phyloP scores from a whole-genome alignment of 2,113 vertebrate species.

The Gallinago undulata region DNA sequence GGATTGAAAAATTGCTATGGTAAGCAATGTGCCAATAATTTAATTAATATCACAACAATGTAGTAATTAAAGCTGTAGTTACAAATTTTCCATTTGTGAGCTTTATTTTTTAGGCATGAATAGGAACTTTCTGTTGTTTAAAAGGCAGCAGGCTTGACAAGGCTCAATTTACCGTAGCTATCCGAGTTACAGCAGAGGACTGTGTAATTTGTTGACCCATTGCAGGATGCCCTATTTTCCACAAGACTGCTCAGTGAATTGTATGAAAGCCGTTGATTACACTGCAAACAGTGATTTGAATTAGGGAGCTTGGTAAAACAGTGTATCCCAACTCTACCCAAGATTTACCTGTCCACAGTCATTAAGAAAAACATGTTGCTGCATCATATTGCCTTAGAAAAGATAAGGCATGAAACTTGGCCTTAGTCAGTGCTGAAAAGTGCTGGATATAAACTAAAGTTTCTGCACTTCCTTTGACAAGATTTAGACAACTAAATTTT shows the following conservation, averaged over 20 bases:
- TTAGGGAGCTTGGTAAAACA: neutral
- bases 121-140: neutral
- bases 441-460: neutral
- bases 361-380: neutral
- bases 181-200: neutral
- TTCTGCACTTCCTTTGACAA: neutral
- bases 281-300: neutral
- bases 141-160: neutral
- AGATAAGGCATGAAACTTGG: neutral
- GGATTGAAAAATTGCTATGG: neutral
- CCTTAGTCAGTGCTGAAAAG: neutral
- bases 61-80: neutral
- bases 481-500: neutral
- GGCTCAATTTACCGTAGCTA: neutral
- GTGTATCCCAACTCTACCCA: neutral
- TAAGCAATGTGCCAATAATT: neutral
- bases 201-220: neutral
- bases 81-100: neutral
- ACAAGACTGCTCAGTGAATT: neutral
- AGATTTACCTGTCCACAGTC: neutral
- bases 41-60: slow-evolving; percentile 15
- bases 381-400: neutral
- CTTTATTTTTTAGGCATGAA: neutral
- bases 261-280: neutral
- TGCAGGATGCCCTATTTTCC: neutral